phyloP scores from a whole-genome alignment of 2,113 vertebrate genomes.

The Scartelaos histophorus region DNA sequence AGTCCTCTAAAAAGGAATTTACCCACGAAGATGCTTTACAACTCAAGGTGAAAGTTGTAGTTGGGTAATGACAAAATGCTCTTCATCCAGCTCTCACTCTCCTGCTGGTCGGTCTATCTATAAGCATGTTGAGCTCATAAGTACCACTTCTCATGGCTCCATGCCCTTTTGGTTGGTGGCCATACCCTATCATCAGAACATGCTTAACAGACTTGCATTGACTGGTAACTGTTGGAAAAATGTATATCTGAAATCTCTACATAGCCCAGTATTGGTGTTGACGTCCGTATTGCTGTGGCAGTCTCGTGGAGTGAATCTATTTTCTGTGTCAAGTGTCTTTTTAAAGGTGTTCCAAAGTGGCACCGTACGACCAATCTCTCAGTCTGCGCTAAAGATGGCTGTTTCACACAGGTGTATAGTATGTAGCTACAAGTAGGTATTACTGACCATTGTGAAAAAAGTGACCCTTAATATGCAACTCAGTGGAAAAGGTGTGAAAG shows the following conservation, averaged over 20 bases:
- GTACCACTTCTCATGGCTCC: slow-evolving; percentile 34
- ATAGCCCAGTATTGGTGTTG: slow-evolving; percentile 74
- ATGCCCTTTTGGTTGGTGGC: slow-evolving; percentile 32
- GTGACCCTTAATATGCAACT: slow-evolving; percentile 81
- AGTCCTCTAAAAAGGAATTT: slow-evolving; percentile 53
- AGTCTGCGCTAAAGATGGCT: slow-evolving; percentile 51
- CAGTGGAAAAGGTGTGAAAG: slow-evolving; percentile 73
- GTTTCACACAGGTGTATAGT: slow-evolving; percentile 66
- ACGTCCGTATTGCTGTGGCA: slow-evolving; percentile 72
- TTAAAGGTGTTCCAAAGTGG: slow-evolving; percentile 63
- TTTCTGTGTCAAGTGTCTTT: slow-evolving; percentile 73
- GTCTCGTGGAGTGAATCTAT: slow-evolving; percentile 75
- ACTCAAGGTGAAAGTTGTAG: slow-evolving; percentile 60
- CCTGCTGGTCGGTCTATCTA: slow-evolving; percentile 48
- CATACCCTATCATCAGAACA: slow-evolving; percentile 43
- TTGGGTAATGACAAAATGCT: slow-evolving; percentile 48
- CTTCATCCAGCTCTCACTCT: slow-evolving; percentile 51
- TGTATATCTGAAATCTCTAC: slow-evolving; percentile 65
- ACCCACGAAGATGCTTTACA: slow-evolving; percentile 46
- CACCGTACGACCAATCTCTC: slow-evolving; percentile 64
- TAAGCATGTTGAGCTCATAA: slow-evolving; percentile 45
- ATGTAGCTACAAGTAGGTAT: slow-evolving; percentile 75
- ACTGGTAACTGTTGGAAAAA: slow-evolving; percentile 70
- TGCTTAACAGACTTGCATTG: slow-evolving; percentile 62
- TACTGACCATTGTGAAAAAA: slow-evolving; percentile 76